Base-by-base conservation (phyloP, 2,113 vertebrate genomes). In the Sylvietta virens region DNA sequence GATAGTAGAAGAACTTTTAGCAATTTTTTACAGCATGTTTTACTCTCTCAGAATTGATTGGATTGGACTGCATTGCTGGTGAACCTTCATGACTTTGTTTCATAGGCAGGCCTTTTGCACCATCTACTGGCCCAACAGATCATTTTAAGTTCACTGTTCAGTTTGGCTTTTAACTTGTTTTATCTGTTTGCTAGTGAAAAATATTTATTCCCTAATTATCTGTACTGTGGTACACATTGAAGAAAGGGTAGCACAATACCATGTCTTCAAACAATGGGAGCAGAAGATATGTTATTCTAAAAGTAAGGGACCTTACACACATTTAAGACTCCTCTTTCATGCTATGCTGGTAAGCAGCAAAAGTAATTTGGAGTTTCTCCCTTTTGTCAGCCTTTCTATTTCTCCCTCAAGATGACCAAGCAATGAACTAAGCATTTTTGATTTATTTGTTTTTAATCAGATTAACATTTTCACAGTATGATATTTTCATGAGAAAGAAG, bases 61-160 rank as follows among this genome's bases (percentile, higher is more conserved):
- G 15, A 47, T 67, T 76, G 56, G 30, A 86, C 44, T 22, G 62
- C 19, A 45, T 7, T 80, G n/a, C 42, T 86, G 26, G 61, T 61
- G 37, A 94, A 82, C 40, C 5, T 9, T 5, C 31, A 30, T 26
- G 16, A 62, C 17, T 19, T 87, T 10, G n/a, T 74, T 90, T 65
- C 51, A 15, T 28, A 31, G 50, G 24, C 3, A 12, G 66, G 42
- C 31, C 40, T 18, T 94, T 58, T 78, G 33, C 90, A 88, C 97
- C 97, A 97, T 73, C 98, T 86, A 91, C 97, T 98, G 98, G 97
- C 45, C 82, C 69, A 79, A 31, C 15, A 67, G 48, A 81, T 69
- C 81, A 95, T 71, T 72, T 62, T 27, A 72, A 67, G 8, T 27
- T 69, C 60, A 60, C 8, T 50, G 47, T 51, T 78, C 31, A 35